These are phyloP conservation scores for Julus scanicus DNA, from an alignment of 2,888 invertebrate genomes.

Conservation along the genomic window DNA sequence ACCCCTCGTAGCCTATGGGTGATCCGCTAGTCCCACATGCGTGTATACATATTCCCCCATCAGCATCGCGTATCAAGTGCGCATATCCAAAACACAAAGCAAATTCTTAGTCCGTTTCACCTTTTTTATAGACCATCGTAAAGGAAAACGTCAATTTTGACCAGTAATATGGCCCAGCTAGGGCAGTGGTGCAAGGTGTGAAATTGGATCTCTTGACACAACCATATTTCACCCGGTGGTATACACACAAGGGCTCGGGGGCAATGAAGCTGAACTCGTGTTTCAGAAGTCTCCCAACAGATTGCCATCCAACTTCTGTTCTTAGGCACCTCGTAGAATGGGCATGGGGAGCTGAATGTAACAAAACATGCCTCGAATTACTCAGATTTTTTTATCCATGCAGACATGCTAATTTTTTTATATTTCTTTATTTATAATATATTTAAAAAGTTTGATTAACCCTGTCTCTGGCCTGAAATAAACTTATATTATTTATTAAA, in stretches of 20 bases:
- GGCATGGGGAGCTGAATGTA: not conserved
- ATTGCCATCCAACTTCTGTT: conserved; percentile 31
- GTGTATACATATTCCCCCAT: conserved; percentile 40
- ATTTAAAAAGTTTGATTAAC: too few species aligned
- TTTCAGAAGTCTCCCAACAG: conserved; percentile 18
- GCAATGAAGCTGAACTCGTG: conserved; percentile 43
- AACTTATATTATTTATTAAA: too few species aligned
- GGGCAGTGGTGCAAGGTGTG: conserved; percentile 45
- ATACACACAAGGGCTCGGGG: conserved; percentile 30
- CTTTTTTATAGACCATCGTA: conserved; percentile 47
- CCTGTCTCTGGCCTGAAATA: too few species aligned
- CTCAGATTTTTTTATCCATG: not conserved
- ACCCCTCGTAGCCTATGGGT: conserved; percentile 10
- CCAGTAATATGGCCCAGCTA: conserved; percentile 43
- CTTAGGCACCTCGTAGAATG: not conserved
- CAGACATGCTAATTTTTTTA: too few species aligned
- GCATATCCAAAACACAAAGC: conserved; percentile 36
- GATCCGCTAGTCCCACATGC: conserved; percentile 14
- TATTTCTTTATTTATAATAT: too few species aligned
- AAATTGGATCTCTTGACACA: conserved; percentile 47
- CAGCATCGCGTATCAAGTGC: conserved; percentile 29
- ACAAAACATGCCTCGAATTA: not conserved
- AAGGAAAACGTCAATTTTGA: conserved; percentile 45
- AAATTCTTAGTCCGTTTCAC: conserved; percentile 47
- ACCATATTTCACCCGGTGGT: conserved; percentile 43